Conservation (phyloP, 2,113 vertebrate species). For the Pachypanchax playfairii region DNA sequence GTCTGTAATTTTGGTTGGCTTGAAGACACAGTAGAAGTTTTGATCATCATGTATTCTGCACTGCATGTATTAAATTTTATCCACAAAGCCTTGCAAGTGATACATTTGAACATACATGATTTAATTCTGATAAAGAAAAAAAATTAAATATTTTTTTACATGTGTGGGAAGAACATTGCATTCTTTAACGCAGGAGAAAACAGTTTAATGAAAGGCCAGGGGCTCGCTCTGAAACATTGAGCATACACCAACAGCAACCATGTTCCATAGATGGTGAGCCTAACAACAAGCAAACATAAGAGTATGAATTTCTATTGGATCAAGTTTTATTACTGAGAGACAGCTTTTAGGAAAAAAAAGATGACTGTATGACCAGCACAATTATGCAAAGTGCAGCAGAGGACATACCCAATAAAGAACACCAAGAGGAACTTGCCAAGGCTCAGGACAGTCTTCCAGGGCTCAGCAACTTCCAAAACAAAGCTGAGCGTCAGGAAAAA, state of each 20-base stretch:
- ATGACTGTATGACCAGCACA: too few species aligned
- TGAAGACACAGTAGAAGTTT: neutral
- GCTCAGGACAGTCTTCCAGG: neutral
- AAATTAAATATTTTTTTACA: neutral
- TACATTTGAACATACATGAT: neutral
- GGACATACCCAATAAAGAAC: neutral
- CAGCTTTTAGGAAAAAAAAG: neutral
- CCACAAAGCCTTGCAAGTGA: neutral
- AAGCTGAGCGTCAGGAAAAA: neutral
- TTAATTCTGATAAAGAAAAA: neutral
- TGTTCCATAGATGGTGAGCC: neutral
- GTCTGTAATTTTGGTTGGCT: neutral
- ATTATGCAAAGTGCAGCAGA: neutral
- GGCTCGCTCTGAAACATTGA: neutral
- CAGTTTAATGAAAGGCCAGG: neutral
- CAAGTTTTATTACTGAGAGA: too few species aligned
- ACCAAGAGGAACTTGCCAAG: neutral
- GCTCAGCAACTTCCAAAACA: neutral
- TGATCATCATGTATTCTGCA: neutral
- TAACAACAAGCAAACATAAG: neutral
- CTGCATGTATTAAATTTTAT: neutral
- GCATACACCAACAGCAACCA: neutral
- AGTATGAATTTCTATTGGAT: too few species aligned
- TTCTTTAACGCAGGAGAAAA: neutral
- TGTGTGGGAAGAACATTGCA: neutral